Evolutionary conservation across 2,797 vertebrate species (phyloP), one percentile per base, ranked within the genome.

Genomic region (Malacoraja senta): DNA sequence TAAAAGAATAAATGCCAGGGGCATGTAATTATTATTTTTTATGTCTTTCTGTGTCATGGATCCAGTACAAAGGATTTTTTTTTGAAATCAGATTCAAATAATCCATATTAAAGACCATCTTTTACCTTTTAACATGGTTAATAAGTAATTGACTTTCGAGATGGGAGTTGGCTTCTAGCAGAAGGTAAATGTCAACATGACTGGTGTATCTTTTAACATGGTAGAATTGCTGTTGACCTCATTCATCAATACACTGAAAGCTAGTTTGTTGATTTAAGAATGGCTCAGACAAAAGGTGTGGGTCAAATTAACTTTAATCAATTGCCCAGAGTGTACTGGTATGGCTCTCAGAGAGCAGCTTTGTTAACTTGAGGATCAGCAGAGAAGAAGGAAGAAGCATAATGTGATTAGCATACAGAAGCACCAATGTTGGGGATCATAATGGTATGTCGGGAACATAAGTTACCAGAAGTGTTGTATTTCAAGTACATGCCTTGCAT

Each of bases 251-350:
- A 21, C 71, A 26, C 61, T 93, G 19, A 63, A 76, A 71, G 71
- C n/a, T 3, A 26, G 53, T 76, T 92, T 93, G 86, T 93, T 93
- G 77, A 93, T 72, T 91, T 78, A 92, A 91, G 63, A 76, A 76
- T 92, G 71, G 76, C 90, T 92, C 10, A 38, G 13, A 78, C 17
- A 58, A 71, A 81, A 80, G 32, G 58, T 74, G 68, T 32, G 35
- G 77, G 8, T 65, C 35, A 58, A 92, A 76, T 44, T 53, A 72
- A 74, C 68, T 91, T 74, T 38, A 81, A 79, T 93, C 77, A 80
- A 32, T 77, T 81, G 93, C n/a, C 77, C 38, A 26, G 58, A 81
- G 26, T 53, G 90, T 74, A 53, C 1, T 68, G 77, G 93, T 74
- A 21, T 79, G 29, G 2, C 58, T 53, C 76, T 61, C 29, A 93